Percentiles rank a stretch among this genome's conserved stretches.
phyloP scores from a whole-genome alignment of 2,113 vertebrate species.

The Oriolus oriolus region DNA sequence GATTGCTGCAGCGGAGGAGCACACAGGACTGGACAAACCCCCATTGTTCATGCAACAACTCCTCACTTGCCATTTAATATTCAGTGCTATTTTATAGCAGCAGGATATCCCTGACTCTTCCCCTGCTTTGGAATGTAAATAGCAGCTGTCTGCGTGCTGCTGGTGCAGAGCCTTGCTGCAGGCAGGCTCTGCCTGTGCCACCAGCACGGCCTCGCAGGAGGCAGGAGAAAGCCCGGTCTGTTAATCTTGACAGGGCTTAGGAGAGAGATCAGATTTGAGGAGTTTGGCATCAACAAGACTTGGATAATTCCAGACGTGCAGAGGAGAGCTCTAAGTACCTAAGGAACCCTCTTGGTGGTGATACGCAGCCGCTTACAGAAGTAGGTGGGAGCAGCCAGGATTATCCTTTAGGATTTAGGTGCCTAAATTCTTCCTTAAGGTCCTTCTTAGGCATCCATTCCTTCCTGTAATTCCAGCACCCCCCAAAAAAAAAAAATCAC shows the following conservation, averaged over 20 bases:
- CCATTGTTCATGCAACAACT: neutral
- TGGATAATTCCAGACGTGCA: neutral
- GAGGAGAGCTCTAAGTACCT: constrained; percentile 19
- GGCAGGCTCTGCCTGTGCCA: constrained; percentile 1
- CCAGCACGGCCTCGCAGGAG: neutral
- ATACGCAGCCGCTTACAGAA: neutral
- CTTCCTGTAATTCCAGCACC: neutral
- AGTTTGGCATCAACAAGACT: constrained; percentile 14
- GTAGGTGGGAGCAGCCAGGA: neutral
- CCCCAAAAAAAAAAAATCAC: no score
- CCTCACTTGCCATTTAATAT: neutral
- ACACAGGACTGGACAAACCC: neutral
- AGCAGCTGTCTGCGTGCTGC: neutral
- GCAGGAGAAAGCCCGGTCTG: neutral
- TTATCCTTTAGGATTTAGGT: constrained; percentile 42
- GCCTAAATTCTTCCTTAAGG: neutral
- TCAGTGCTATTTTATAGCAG: constrained; percentile 12
- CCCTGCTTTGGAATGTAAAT: constrained; percentile 27
- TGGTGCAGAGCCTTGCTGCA: neutral
- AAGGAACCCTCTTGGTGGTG: constrained; percentile 38
- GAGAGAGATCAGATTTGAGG: constrained; percentile 28
- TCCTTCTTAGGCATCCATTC: neutral
- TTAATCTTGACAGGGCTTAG: constrained; percentile 40
- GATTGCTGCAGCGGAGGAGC: neutral
- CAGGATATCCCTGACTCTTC: constrained; percentile 27